Conservation (phyloP, 2,888 invertebrate species). For the Andrena dorsata region DNA sequence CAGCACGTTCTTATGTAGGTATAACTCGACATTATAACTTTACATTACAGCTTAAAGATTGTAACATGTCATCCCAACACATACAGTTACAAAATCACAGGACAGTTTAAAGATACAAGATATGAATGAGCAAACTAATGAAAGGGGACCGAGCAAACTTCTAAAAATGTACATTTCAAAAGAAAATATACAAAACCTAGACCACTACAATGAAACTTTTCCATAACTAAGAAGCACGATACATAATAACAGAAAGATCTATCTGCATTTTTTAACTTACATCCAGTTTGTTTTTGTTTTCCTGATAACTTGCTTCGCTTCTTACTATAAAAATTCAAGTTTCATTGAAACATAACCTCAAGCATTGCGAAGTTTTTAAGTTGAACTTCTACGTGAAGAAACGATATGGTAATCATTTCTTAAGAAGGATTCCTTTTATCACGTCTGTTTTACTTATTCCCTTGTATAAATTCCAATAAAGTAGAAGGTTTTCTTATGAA, state of each 20-base stretch:
- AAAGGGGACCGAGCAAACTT: neutral
- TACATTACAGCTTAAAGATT: constrained; percentile 8
- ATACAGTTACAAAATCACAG: neutral
- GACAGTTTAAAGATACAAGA: neutral
- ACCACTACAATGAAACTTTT: neutral
- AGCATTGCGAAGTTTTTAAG: constrained; percentile 48
- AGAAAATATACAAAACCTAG: constrained; percentile 31
- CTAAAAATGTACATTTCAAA: neutral
- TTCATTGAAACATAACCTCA: constrained; percentile 69
- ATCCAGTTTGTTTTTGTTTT: constrained; percentile 46
- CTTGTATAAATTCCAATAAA: constrained; percentile 14
- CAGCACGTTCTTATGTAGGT: neutral
- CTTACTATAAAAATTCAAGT: constrained; percentile 48
- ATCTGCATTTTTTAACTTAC: constrained; percentile 45
- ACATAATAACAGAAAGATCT: constrained; percentile 1
- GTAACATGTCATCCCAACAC: neutral
- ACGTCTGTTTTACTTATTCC: constrained; percentile 17
- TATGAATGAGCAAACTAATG: neutral
- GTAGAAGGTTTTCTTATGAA: constrained; percentile 27
- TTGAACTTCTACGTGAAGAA: constrained; percentile 43
- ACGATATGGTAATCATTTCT: constrained; percentile 46
- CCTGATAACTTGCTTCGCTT: constrained; percentile 21
- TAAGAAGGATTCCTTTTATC: constrained; percentile 28
- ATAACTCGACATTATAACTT: neutral
- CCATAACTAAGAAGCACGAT: neutral